phyloP scores from a whole-genome alignment of 1,140 invertebrate genomes.

The Lordiphosa collinella region DNA sequence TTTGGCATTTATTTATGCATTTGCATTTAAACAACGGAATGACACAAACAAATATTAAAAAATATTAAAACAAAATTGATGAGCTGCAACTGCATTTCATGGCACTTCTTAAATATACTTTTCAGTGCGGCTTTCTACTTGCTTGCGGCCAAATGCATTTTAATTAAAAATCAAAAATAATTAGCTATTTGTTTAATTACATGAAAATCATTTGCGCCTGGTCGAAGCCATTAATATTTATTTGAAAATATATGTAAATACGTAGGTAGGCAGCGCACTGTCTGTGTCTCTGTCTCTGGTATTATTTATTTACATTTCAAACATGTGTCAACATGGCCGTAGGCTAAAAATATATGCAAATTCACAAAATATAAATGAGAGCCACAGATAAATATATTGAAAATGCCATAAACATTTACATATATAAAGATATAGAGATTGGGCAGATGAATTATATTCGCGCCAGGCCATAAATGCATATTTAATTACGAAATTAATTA shows the following conservation, averaged over 20 bases:
- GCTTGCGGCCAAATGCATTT: constrained; percentile 38
- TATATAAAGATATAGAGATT: constrained; percentile 20
- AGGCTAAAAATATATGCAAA: constrained; percentile 59
- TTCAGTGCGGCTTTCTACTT: constrained; percentile 46
- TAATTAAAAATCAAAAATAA: constrained; percentile 50
- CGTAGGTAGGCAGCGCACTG: background rate
- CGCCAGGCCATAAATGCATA: constrained; percentile 29
- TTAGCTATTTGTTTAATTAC: constrained; percentile 63
- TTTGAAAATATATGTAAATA: constrained; percentile 31
- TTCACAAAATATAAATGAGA: constrained; percentile 52
- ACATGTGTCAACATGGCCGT: constrained; percentile 72
- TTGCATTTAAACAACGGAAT: constrained; percentile 1
- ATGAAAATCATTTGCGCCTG: constrained; percentile 67
- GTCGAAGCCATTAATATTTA: constrained; percentile 68
- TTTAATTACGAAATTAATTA: constrained; percentile 63
- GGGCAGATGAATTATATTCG: constrained; percentile 52
- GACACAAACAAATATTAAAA: no score
- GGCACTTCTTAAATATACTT: constrained; percentile 43
- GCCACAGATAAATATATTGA: constrained; percentile 59
- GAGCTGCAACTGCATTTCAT: constrained; percentile 15
- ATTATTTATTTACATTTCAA: constrained; percentile 78
- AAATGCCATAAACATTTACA: constrained; percentile 50
- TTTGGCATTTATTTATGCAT: constrained; percentile 20
- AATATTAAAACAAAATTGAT: constrained; percentile 11
- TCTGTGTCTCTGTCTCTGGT: constrained; percentile 24